Evolutionary conservation across 1,140 invertebrate genomes (phyloP), one percentile per base, ranked within the genome.

Genomic region (Drosophila lacteicornis): DNA sequence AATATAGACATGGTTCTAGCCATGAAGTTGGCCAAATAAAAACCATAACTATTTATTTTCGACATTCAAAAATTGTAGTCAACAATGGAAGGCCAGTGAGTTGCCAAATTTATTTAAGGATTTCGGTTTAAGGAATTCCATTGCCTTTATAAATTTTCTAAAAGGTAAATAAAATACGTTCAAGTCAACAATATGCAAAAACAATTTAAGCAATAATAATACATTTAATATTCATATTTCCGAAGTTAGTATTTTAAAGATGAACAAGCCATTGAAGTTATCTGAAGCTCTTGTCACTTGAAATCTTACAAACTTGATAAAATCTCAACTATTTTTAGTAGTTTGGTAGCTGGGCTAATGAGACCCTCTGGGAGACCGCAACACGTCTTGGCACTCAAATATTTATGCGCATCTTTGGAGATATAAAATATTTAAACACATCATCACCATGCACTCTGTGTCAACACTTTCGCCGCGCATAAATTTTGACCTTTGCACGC

Each of bases 361-460:
- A 67, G 43, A 50, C 46, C 43, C 58, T n/a, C n/a, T 38, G 45
- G 56, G 19, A 60, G 19, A 47, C 56, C 75, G 30, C 69, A 82
- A 90, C 85, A 90, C 75, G 85, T 82, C 84, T 90, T 82, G 63
- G 59, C 85, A 90, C 85, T 90, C 75, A 82, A 82, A 90, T 90
- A 75, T 82, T 90, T 90, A 82, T 75, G 75, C 61, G 57, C 43
- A 49, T 58, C 59, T 68, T 76, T 82, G 66, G 53, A 45, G 53
- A 22, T 55, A 79, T 90, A 81, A 90, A 90, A 90, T 85, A 90
- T 88, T 88, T 79, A 90, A 81, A 73, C 63, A 77, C 75, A 79
- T 85, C 79, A 76, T 90, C 75, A 55, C 78, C 76, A 69, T 75
- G 84, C 85, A 87, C 68, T 84, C 82, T 78, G 80, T 80, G 80